A percentile compares a stretch with the other conserved stretches of the same genome.
These are phyloP conservation scores for Etia nguti DNA, from an alignment of 2,113 vertebrate genomes.

Conservation along the genomic window DNA sequence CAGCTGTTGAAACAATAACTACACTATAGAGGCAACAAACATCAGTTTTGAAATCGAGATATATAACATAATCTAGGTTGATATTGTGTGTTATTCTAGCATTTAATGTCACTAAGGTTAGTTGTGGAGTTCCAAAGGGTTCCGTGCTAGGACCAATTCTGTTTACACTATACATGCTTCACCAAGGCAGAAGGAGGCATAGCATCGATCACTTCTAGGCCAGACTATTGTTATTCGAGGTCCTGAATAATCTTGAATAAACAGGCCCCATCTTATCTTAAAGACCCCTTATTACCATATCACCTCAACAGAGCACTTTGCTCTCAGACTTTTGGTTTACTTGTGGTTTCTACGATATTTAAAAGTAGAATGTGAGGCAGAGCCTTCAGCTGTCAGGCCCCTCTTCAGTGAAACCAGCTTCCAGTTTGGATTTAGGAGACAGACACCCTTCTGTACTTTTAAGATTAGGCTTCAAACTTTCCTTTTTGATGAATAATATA, in stretches of 20 bases:
- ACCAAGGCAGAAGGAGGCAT: background rate
- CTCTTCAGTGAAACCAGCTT: background rate
- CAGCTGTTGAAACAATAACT: background rate
- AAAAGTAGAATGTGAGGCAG: background rate
- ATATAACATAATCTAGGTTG: background rate
- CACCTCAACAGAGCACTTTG: background rate
- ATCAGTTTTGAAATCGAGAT: too few species aligned
- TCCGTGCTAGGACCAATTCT: rapidly evolving
- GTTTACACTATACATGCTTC: background rate
- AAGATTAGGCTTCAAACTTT: background rate
- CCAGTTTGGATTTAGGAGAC: background rate
- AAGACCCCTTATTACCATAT: background rate
- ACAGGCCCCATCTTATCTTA: background rate
- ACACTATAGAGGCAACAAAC: background rate
- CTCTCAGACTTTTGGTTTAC: background rate
- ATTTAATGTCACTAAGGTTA: background rate
- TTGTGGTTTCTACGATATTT: background rate
- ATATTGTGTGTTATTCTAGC: background rate
- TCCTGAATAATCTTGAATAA: background rate
- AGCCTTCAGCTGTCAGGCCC: rapidly evolving
- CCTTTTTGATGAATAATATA: background rate
- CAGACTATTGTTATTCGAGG: rapidly evolving
- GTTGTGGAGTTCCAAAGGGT: background rate
- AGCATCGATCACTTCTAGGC: background rate
- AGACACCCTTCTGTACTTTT: background rate